These are phyloP conservation scores for Cavia porcellus DNA, from an alignment of 2,113 vertebrate species.

Conservation along the genomic window DNA sequence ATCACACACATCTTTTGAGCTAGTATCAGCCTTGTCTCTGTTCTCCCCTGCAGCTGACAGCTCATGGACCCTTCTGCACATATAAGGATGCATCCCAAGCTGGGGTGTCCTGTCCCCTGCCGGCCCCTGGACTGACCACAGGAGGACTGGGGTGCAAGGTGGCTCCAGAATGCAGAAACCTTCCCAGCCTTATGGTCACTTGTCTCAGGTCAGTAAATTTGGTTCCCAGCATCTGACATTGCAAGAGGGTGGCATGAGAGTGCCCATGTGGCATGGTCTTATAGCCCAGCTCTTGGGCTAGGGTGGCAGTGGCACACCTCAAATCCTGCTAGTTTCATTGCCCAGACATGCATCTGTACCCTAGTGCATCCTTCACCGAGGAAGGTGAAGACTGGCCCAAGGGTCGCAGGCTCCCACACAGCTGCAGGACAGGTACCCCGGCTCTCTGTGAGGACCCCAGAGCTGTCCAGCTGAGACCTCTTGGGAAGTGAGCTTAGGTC, in stretches of 20 bases:
- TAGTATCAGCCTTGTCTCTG: not conserved
- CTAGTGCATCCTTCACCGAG: not conserved
- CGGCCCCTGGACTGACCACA: not conserved
- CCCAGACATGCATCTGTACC: not conserved
- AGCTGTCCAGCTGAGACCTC: too few relatives aligned
- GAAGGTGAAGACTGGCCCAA: not conserved
- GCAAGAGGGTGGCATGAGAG: not conserved
- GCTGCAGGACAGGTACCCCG: not conserved
- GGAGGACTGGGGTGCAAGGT: not conserved
- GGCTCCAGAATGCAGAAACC: not conserved
- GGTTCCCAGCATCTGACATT: not conserved
- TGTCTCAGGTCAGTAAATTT: not conserved
- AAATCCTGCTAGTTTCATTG: not conserved
- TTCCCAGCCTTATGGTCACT: not conserved
- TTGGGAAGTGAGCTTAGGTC: not conserved
- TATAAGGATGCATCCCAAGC: not conserved
- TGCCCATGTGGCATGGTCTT: not conserved
- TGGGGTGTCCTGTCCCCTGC: not conserved
- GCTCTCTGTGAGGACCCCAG: not conserved
- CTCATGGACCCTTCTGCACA: not conserved
- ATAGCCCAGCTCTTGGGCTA: too few relatives aligned
- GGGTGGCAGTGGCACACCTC: not conserved
- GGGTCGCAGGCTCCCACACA: not conserved
- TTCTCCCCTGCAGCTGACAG: not conserved
- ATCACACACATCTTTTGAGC: not conserved